Evolutionary conservation across 1,140 invertebrate species (phyloP).

Genomic region (Doryteuthis pealeii): DNA sequence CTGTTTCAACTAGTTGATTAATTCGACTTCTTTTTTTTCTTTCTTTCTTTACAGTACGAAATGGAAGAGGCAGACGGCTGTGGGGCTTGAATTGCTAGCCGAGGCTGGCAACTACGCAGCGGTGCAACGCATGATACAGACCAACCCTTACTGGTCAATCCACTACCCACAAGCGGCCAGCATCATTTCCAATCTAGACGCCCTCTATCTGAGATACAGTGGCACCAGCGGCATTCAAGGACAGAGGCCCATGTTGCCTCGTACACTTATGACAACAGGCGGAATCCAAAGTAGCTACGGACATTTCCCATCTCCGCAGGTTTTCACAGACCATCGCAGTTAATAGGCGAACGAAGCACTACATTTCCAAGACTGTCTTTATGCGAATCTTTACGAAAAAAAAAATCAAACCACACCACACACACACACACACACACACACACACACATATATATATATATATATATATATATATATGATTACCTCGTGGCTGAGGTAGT

Average conservation of each 20-base stretch:
- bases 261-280: not conserved
- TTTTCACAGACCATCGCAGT: not conserved
- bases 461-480: not conserved
- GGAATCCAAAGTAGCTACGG: not conserved
- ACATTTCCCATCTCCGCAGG: slow-evolving; percentile 4
- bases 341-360: not conserved
- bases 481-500: no score
- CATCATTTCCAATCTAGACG: slow-evolving; percentile 56
- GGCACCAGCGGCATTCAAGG: slow-evolving; percentile 4
- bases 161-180: slow-evolving; percentile 56
- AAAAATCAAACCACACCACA: not conserved
- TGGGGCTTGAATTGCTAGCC: slow-evolving; percentile 91
- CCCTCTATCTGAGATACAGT: slow-evolving; percentile 59
- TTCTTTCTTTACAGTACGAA: slow-evolving; percentile 86
- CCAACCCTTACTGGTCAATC: slow-evolving; percentile 68
- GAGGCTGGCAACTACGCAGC: slow-evolving; percentile 97
- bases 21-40: slow-evolving; percentile 42
- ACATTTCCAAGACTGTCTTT: not conserved
- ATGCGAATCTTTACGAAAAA: not conserved
- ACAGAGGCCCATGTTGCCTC: slow-evolving; percentile 3
- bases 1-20: not conserved
- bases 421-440: not conserved
- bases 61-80: slow-evolving; percentile 98
- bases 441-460: not conserved
- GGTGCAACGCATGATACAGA: slow-evolving; percentile 88